These are phyloP conservation scores for Melanchra persicariae DNA, from an alignment of 2,888 invertebrate species.

Conservation along the genomic window DNA sequence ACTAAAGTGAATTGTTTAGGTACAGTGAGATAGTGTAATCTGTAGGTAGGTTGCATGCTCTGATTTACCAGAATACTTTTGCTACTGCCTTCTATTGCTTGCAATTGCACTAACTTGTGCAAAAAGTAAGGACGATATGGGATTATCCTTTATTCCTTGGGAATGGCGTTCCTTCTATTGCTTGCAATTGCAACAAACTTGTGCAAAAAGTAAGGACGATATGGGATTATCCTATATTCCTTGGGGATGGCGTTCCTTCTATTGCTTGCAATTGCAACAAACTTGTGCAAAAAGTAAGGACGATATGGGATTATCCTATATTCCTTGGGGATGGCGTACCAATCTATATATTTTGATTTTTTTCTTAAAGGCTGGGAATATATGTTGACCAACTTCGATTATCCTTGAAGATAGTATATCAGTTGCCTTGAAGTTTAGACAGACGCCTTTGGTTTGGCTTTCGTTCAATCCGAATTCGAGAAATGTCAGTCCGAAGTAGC, in stretches of 20 bases:
- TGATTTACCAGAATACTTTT: background rate
- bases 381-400: background rate
- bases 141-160: background rate
- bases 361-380: background rate
- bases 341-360: background rate
- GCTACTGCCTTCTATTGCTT: background rate
- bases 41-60: background rate
- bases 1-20: constrained; percentile 16
- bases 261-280: background rate
- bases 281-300: background rate
- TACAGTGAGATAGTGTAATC: constrained; percentile 20
- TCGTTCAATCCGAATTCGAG: background rate
- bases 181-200: background rate
- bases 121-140: background rate
- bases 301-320: background rate
- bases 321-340: background rate
- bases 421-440: background rate
- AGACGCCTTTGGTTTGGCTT: background rate
- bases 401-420: background rate
- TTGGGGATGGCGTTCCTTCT: too few relatives aligned
- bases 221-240: background rate
- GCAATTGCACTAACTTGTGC: background rate
- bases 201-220: background rate
- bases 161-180: background rate
- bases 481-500: background rate